Conservation (phyloP, 1,140 invertebrate species). For the Polypedilum vanderplanki region DNA sequence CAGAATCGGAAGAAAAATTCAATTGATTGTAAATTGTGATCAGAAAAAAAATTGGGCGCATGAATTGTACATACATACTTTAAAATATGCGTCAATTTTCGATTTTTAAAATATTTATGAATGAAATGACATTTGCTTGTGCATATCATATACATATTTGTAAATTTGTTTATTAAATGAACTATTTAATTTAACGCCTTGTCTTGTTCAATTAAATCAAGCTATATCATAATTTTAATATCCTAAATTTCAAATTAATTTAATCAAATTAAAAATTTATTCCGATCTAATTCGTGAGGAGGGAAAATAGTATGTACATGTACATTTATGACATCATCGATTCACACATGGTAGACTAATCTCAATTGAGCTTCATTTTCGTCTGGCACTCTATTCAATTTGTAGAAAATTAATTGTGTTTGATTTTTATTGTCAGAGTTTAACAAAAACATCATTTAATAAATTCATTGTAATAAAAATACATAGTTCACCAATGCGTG, state of each 20-base stretch:
- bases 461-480: neutral
- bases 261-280: neutral
- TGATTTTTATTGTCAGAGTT: too few species aligned
- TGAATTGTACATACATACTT: constrained; percentile 21
- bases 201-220: constrained; percentile 2
- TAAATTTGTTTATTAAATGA: constrained; percentile 31
- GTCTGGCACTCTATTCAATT: constrained; percentile 11
- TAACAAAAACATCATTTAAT: too few species aligned
- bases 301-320: too few species aligned
- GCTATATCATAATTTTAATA: neutral
- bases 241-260: neutral
- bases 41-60: constrained; percentile 32
- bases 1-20: too few species aligned
- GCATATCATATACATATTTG: constrained; percentile 30
- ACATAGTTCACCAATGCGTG: neutral
- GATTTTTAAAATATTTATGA: constrained; percentile 31
- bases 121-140: constrained; percentile 26
- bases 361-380: neutral
- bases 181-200: neutral
- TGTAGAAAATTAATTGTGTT: too few species aligned
- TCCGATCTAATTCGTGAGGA: neutral
- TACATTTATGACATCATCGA: neutral
- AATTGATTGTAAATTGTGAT: constrained; percentile 37
- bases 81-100: constrained; percentile 31
- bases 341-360: constrained; percentile 17